These are phyloP conservation scores for Resseliella maxima DNA, from an alignment of 2,888 invertebrate species.

Conservation along the genomic window DNA sequence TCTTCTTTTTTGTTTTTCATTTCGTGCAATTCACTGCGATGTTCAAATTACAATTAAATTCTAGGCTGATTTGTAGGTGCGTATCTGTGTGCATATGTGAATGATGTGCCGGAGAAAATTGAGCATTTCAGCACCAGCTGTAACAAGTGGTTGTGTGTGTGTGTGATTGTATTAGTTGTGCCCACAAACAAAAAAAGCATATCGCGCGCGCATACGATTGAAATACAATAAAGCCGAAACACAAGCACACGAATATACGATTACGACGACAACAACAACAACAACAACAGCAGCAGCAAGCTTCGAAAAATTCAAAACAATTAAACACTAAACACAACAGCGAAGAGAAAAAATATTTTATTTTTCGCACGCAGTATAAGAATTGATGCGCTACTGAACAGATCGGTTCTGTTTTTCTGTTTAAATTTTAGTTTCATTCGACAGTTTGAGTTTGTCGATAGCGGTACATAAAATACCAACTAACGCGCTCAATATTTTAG, in stretches of 20 bases:
- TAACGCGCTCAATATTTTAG: neutral
- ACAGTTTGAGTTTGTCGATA: neutral
- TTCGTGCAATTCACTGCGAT: neutral
- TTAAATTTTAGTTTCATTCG: conserved; percentile 31
- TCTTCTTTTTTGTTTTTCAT: neutral
- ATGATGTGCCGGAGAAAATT: neutral
- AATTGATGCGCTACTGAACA: conserved; percentile 11
- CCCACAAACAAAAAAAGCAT: conserved; percentile 39
- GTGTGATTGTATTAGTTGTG: neutral
- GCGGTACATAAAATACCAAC: neutral
- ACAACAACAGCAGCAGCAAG: neutral
- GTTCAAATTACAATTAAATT: neutral
- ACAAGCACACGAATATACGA: neutral
- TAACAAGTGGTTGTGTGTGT: neutral
- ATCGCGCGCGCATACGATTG: neutral
- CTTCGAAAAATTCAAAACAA: neutral
- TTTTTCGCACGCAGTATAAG: conserved; percentile 44
- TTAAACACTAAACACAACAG: neutral
- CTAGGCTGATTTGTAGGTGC: conserved; percentile 27
- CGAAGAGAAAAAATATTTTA: neutral
- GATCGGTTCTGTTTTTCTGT: neutral
- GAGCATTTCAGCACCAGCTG: neutral
- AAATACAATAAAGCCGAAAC: neutral
- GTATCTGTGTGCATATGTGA: neutral
- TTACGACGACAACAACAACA: neutral